Evolutionary conservation across 1,140 invertebrate genomes (phyloP).

Genomic region (Apis florea): DNA sequence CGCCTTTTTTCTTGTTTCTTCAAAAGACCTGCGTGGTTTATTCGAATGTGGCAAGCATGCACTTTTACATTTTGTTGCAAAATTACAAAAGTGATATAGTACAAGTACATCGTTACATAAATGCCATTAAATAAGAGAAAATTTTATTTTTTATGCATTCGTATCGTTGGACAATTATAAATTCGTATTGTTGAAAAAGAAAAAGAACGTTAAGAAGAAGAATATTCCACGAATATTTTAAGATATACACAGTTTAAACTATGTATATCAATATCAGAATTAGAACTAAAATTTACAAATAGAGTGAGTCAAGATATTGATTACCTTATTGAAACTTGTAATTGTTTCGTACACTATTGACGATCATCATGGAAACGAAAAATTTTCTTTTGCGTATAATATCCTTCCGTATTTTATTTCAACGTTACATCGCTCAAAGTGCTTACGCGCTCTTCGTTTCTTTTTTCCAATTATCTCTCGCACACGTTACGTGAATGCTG

Average conservation of each 20-base stretch:
- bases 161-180: not conserved
- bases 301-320: too few relatives aligned
- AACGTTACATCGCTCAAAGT: not conserved
- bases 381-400: not conserved
- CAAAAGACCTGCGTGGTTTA: constrained; percentile 19
- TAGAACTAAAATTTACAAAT: too few relatives aligned
- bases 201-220: too few relatives aligned
- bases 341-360: not conserved
- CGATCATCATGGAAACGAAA: not conserved
- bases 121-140: not conserved
- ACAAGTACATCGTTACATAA: not conserved
- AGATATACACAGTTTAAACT: too few relatives aligned
- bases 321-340: not conserved
- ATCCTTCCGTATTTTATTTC: not conserved
- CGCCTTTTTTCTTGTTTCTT: not conserved
- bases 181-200: not conserved
- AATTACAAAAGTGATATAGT: not conserved
- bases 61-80: not conserved
- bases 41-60: not conserved
- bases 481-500: constrained; percentile 24
- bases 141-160: not conserved
- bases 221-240: too few relatives aligned
- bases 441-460: not conserved
- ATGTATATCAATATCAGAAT: too few relatives aligned
- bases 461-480: constrained; percentile 31